A percentile compares a stretch with the other conserved stretches of the same genome.
Conservation (phyloP, 2,888 invertebrate genomes). For the Thysanoteuthis rhombus region DNA sequence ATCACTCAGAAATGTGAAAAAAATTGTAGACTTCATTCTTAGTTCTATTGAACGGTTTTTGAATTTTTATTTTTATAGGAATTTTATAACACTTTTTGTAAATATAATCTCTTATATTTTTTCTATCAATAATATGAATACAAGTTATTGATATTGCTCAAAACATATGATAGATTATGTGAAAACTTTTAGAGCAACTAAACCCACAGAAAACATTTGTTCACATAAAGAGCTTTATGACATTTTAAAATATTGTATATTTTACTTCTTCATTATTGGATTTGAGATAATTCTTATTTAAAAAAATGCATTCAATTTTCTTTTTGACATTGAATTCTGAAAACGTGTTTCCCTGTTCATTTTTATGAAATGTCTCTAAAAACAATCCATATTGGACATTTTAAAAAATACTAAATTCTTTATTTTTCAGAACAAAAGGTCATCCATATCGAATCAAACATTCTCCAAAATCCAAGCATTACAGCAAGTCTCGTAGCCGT, state of each 20-base stretch:
- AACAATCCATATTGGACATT: neutral
- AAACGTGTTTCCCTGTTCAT: neutral
- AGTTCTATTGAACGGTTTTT: neutral
- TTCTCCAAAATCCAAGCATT: slow-evolving; percentile 46
- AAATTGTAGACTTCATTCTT: neutral
- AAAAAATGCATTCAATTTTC: too few species aligned
- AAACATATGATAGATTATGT: neutral
- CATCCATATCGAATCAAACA: slow-evolving; percentile 57
- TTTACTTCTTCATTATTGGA: neutral
- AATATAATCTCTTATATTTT: neutral
- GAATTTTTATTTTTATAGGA: neutral
- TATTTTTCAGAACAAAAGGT: slow-evolving; percentile 54
- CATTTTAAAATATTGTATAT: neutral
- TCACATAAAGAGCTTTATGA: neutral
- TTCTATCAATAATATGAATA: too few species aligned
- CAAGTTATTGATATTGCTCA: neutral
- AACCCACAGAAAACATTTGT: neutral
- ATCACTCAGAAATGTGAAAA: too few species aligned
- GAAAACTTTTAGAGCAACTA: neutral
- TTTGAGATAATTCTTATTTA: neutral
- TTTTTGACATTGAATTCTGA: too few species aligned
- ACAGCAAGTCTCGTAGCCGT: neutral
- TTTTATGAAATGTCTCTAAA: neutral
- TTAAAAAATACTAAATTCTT: too few species aligned
- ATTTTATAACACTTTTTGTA: neutral